Percentiles rank a stretch among this genome's conserved stretches.
These are phyloP conservation scores for Drosophila birchii DNA, from an alignment of 2,888 invertebrate genomes.

Conservation along the genomic window DNA sequence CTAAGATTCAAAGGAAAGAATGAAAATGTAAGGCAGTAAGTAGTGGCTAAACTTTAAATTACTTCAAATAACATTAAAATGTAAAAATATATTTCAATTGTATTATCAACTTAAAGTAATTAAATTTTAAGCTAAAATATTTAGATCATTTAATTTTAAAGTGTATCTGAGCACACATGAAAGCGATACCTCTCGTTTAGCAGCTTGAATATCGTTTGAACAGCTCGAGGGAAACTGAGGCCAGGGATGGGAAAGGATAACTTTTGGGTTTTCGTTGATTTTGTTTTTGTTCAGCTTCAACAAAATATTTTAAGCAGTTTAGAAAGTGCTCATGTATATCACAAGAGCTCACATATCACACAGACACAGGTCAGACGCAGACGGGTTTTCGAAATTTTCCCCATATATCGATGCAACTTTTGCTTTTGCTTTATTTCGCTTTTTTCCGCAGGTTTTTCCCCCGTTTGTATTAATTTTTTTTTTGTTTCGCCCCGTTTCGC, in stretches of 20 bases:
- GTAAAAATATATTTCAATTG: too few species aligned
- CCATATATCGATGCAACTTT: slow-evolving; percentile 60
- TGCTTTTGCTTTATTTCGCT: slow-evolving; percentile 30
- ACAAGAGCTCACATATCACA: slow-evolving; percentile 60
- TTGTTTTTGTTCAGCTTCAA: slow-evolving; percentile 65
- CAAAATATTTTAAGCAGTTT: slow-evolving; percentile 79
- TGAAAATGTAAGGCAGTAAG: too few species aligned
- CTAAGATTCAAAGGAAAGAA: too few species aligned
- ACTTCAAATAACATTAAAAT: too few species aligned
- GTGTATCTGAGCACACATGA: slow-evolving; percentile 28
- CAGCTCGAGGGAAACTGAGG: slow-evolving; percentile 8
- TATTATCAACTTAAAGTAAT: too few species aligned
- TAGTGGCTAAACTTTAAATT: too few species aligned
- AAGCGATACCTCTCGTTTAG: slow-evolving; percentile 50
- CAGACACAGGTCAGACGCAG: slow-evolving; percentile 13
- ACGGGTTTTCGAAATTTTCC: background rate
- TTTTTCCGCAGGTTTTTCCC: slow-evolving; percentile 16
- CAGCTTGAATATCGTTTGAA: slow-evolving; percentile 66
- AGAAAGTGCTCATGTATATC: slow-evolving; percentile 57
- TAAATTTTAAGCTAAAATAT: background rate
- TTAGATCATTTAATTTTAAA: background rate
- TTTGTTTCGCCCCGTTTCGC: background rate
- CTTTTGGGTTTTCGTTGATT: slow-evolving; percentile 67
- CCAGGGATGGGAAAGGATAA: slow-evolving; percentile 29
- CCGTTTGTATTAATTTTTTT: background rate